Evolutionary conservation across 2,888 invertebrate species (phyloP), one percentile per base, ranked within the genome.

Genomic region (Thymelicus sylvestris): DNA sequence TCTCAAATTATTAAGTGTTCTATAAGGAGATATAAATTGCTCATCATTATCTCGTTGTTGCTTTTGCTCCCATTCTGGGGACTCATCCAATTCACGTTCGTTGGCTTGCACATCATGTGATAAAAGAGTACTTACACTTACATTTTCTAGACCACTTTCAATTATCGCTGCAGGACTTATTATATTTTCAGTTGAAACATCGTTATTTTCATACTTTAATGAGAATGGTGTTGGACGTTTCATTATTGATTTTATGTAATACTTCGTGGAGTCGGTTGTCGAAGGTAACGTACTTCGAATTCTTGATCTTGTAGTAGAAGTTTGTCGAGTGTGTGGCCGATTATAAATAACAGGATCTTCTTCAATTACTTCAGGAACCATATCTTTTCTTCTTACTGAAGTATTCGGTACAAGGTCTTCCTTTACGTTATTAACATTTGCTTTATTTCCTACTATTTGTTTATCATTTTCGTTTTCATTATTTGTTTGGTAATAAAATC

Each of bases 21-120:
- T 93, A 74, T 93, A 95, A 0, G 95, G 94, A 0, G 95, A 95
- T 8, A 95, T 89, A 59, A 88, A 83, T 19, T 94, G 90, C 74
- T 91, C 87, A 61, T 50, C 65, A 52, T 90, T 89, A 78, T 87
- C 91, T 66, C 68, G 73, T 66, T 82, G 78, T 62, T 82, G 77
- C 73, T 73, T 77, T 57, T 79, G 77, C 2, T 66, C 55, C 47
- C 61, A 66, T 10, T 55, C 39, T 15, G 77, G 72, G 19, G 73
- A 75, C 66, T 81, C 80, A 71, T 80, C 77, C 48, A 68, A 77
- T n/a, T 74, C 57, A 8, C 72, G 77, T 38, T 77, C 74, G 74
- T 78, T 80, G 55, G 72, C 67, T 74, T 76, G 72, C n/a, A 64
- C 47, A 38, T 66, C 76, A 38, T 74, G 69, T 41, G 76, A 41